Conservation (phyloP, 2,888 invertebrate species). For the Parnassius orleans region DNA sequence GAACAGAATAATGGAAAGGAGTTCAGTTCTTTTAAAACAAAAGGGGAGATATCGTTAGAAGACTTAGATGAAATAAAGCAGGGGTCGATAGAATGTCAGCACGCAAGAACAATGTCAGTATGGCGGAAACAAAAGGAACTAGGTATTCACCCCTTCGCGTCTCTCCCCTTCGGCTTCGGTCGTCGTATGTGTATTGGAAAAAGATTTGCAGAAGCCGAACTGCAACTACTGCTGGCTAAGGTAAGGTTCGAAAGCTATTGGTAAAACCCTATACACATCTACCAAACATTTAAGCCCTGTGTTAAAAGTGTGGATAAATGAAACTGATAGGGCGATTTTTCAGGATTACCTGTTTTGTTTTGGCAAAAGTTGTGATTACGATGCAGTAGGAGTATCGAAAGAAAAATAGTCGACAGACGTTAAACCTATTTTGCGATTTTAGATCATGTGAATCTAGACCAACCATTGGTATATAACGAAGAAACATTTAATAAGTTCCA, state of each 20-base stretch:
- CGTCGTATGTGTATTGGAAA: slow-evolving; percentile 89
- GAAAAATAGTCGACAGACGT: too few relatives aligned
- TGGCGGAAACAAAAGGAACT: slow-evolving; percentile 74
- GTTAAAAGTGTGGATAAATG: too few relatives aligned
- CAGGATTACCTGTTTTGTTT: too few relatives aligned
- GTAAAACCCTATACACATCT: too few relatives aligned
- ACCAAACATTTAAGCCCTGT: too few relatives aligned
- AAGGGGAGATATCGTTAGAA: neutral
- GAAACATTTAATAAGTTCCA: too few relatives aligned
- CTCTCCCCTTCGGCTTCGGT: slow-evolving; percentile 89
- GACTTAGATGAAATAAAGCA: slow-evolving; percentile 15
- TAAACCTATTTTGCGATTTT: too few relatives aligned
- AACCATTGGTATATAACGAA: too few relatives aligned
- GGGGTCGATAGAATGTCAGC: slow-evolving; percentile 28
- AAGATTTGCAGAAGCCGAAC: slow-evolving; percentile 90
- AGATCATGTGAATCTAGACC: too few relatives aligned
- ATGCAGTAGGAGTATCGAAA: too few relatives aligned
- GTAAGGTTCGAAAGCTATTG: slow-evolving; percentile 49
- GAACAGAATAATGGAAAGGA: slow-evolving; percentile 12
- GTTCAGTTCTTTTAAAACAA: slow-evolving; percentile 8
- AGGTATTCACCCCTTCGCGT: slow-evolving; percentile 87
- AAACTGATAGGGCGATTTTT: too few relatives aligned
- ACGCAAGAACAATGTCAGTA: slow-evolving; percentile 38
- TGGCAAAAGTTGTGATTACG: too few relatives aligned
- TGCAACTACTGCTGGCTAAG: slow-evolving; percentile 87